A percentile compares a stretch with the other conserved stretches of the same genome.
Evolutionary conservation across 1,140 invertebrate genomes (phyloP).

Genomic region (Pararge aegeria): DNA sequence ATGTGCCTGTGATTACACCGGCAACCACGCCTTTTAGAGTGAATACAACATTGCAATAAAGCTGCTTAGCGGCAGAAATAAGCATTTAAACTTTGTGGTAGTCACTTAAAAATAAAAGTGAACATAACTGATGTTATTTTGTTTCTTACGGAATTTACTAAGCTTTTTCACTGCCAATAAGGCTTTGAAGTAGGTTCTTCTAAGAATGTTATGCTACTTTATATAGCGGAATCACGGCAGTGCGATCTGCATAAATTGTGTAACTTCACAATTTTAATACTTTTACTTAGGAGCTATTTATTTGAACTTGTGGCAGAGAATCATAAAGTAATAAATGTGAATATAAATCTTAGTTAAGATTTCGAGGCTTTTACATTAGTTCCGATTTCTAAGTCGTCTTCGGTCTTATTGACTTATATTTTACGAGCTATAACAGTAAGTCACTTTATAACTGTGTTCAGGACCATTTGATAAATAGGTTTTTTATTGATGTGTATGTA

Average conservation of each 20-base stretch:
- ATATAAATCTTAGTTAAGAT: not conserved
- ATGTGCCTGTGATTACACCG: no score
- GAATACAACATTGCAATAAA: no score
- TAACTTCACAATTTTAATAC: not conserved
- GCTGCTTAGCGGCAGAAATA: no score
- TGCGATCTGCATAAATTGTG: not conserved
- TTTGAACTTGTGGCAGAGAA: not conserved
- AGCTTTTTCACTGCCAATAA: no score
- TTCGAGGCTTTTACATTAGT: not conserved
- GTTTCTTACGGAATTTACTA: no score
- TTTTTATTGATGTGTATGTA: conserved; percentile 45
- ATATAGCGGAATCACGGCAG: not conserved
- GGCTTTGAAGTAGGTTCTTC: no score
- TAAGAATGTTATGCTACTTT: not conserved
- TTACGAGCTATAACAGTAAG: conserved; percentile 18
- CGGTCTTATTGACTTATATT: conserved; percentile 12
- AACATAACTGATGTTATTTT: no score
- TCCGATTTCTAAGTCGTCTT: conserved; percentile 1
- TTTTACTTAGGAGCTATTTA: not conserved
- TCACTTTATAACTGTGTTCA: conserved; percentile 18
- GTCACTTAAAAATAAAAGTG: no score
- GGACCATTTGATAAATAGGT: conserved; percentile 27
- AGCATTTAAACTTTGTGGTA: no score
- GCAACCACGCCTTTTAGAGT: no score
- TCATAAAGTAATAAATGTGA: not conserved